Evolutionary conservation across 1,140 invertebrate species (phyloP).

Genomic region (Magallana gigas): DNA sequence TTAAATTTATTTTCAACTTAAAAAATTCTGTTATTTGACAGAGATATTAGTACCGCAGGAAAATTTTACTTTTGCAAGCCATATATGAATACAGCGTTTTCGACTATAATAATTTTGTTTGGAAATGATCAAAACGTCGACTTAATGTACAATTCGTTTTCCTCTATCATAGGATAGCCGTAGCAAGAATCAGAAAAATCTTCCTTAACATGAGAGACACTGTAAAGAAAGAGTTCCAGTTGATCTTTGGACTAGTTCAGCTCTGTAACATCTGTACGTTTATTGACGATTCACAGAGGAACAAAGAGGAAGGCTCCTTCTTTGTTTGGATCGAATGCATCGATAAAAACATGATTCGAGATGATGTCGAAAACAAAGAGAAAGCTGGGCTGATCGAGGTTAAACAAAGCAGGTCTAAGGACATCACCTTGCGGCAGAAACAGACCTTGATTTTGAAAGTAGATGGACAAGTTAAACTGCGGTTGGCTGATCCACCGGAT

Average conservation of each 20-base stretch:
- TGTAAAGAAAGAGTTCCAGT: constrained; percentile 62
- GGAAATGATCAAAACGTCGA: no score
- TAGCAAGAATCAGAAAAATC: constrained; percentile 62
- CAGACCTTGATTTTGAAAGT: constrained; percentile 53
- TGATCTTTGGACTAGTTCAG: constrained; percentile 59
- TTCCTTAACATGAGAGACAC: constrained; percentile 66
- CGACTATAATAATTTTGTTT: no score
- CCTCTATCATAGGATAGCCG: constrained; percentile 51
- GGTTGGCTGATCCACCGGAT: constrained; percentile 45
- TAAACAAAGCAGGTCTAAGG: constrained; percentile 61
- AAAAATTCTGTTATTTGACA: no score
- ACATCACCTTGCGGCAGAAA: constrained; percentile 55
- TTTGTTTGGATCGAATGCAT: constrained; percentile 60
- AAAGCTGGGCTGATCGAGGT: constrained; percentile 56
- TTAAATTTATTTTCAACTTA: no score
- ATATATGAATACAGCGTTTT: no score
- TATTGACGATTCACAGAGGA: constrained; percentile 60
- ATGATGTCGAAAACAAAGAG: constrained; percentile 40
- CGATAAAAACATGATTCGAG: constrained; percentile 47
- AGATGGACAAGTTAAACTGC: constrained; percentile 63
- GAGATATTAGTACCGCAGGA: no score
- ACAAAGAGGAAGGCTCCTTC: constrained; percentile 52
- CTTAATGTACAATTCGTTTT: background rate
- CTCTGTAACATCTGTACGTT: constrained; percentile 61
- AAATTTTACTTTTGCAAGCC: no score